Conservation (phyloP, 2,888 invertebrate species). For the Myathropa florea region DNA sequence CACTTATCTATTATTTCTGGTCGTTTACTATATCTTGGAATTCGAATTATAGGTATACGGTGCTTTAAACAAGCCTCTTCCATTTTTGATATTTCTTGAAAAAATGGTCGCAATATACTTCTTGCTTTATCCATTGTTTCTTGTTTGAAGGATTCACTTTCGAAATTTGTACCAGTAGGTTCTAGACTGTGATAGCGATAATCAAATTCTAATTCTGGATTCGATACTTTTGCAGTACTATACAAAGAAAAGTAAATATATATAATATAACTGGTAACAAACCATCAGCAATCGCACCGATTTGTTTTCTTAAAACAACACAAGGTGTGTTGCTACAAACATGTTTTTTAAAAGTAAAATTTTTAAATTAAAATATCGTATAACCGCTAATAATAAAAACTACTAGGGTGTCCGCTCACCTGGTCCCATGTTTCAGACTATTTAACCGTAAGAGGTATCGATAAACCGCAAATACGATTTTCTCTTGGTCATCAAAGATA, state of each 20-base stretch:
- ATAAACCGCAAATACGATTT: background rate
- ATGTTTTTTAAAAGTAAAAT: too few relatives aligned
- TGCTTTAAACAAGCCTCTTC: constrained; percentile 18
- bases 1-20: constrained; percentile 1
- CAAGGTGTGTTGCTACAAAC: too few relatives aligned
- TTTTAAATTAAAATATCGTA: too few relatives aligned
- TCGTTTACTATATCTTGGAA: constrained; percentile 27
- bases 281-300: too few relatives aligned
- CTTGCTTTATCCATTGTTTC: constrained; percentile 7
- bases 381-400: too few relatives aligned
- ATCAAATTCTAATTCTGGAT: background rate
- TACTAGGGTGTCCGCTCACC: background rate
- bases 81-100: constrained; percentile 20
- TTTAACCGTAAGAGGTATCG: background rate
- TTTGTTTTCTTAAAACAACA: too few relatives aligned
- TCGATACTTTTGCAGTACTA: background rate
- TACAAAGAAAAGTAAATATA: background rate
- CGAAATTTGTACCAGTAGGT: background rate
- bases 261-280: too few relatives aligned
- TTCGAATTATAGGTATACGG: constrained; percentile 39
- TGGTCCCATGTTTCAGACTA: background rate
- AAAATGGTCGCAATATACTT: background rate
- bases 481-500: constrained; percentile 38
- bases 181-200: background rate
- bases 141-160: background rate